Percentiles rank a stretch among this genome's conserved stretches.
Conservation (phyloP, 2,888 invertebrate genomes). For the Tholera decimalis region DNA sequence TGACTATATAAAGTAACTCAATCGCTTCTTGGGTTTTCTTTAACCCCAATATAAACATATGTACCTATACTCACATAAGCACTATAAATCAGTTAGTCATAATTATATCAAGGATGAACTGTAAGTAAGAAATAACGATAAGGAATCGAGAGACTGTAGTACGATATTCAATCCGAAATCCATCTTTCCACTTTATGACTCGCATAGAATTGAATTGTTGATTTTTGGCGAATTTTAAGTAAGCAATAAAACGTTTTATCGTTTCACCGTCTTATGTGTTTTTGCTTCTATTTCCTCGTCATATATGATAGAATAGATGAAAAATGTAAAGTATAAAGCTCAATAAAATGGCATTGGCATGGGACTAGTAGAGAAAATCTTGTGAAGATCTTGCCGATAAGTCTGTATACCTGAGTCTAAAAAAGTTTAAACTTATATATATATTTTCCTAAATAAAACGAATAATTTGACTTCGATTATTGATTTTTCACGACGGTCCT, state of each 20-base stretch:
- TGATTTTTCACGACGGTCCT: too few relatives aligned
- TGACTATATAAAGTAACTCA: too few relatives aligned
- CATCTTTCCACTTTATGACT: constrained; percentile 83
- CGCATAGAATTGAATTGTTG: constrained; percentile 84
- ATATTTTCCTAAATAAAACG: too few relatives aligned
- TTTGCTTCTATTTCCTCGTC: constrained; percentile 40
- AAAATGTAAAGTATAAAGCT: constrained; percentile 13
- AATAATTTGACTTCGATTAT: too few relatives aligned
- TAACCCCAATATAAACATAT: too few relatives aligned
- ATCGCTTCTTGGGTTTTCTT: too few relatives aligned
- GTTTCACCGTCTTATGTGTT: constrained; percentile 52
- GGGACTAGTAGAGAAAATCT: too few relatives aligned
- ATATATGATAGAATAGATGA: constrained; percentile 10
- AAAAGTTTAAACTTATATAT: too few relatives aligned
- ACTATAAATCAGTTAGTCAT: neutral
- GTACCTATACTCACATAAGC: too few relatives aligned
- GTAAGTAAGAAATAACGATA: neutral
- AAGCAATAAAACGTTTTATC: constrained; percentile 83
- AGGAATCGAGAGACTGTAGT: constrained; percentile 47
- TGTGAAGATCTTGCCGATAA: too few relatives aligned
- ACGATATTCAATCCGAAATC: constrained; percentile 73
- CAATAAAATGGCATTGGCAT: constrained; percentile 9
- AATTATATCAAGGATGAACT: neutral
- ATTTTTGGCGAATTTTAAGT: constrained; percentile 85
- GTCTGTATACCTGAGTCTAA: too few relatives aligned